Base-by-base conservation (phyloP, 1,140 invertebrate genomes). In the Drosophila sturtevanti region DNA sequence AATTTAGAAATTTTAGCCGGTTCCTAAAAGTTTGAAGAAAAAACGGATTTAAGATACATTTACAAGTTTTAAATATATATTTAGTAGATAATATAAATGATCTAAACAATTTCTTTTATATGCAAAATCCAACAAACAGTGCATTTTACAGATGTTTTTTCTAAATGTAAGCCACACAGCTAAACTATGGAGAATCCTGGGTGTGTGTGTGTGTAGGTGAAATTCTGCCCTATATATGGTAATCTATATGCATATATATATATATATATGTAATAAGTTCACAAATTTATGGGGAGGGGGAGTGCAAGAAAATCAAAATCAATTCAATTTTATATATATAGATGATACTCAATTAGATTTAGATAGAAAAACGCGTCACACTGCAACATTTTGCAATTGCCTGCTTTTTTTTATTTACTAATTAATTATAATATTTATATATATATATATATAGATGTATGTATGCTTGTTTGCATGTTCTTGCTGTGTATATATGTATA, bases 391-490 rank as follows among this genome's bases (percentile, higher is more conserved):
- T 79, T 86, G 79, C 79, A 87, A 79, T 81, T 44, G 82, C 75
- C 70, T 86, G 82, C 67, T 72, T 80, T 68, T 71, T 72, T 80
- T 68, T 71, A 78, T 86, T 81, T 72, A 71, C 70, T 81, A 86
- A 69, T 78, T 82, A 82, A 65, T 76, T 66, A 66, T 81, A 86
- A 73, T 71, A 61, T 63, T 41, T 67, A 72, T 59, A 35, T 68
- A 72, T 72, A 24, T 75, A 61, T 75, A 76, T 59, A 72, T 58
- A 75, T 31, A 9, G 16, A 34, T 56, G 14, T 48, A 48, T 48
- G 58, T 63, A 63, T 27, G n/a, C n/a, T n/a, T 38, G 59, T 77
- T 56, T 60, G 74, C 72, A 77, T 73, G 73, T 62, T 59, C 38
- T 77, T 64, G 35, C 27, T 66, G 48, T 38, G 34, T 59, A 9